Base-by-base conservation (phyloP, 2,113 vertebrate species). In the Acanthisitta chloris region DNA sequence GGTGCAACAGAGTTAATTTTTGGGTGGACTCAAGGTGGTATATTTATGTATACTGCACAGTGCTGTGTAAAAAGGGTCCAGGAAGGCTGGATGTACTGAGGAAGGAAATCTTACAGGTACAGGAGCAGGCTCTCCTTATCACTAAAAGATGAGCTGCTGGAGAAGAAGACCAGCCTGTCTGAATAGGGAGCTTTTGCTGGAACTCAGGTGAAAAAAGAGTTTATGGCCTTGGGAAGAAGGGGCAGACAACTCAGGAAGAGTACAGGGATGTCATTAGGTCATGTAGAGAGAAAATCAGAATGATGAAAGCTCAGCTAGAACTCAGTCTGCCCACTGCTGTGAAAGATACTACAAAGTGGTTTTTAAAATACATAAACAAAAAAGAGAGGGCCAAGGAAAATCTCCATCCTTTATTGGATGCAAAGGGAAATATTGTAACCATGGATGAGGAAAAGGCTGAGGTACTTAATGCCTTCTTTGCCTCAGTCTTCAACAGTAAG, bases 11-110 rank as follows among this genome's bases (percentile, higher is more conserved):
- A 64, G 24, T 40, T 90, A 7, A n/a, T 72, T 88, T 46, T 0
- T 0, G 5, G 7, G 6, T 9, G 20, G 5, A 34, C 8, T 59
- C 15, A 26, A 31, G 25, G 36, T 49, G 13, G 4, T 40, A 9
- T 59, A 20, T 43, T 70, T 73, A 36, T 10, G 11, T 25, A 33
- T 3, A 43, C 45, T 85, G 34, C 20, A 28, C 12, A 16, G 25
- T 21, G 57, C 33, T 82, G 8, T 74, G 29, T 67, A 55, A 42
- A 42, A 61, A 12, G 9, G 31, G 12, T 33, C 64, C 25, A 90
- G 48, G 17, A 76, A 69, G 29, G 25, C 25, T 82, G 62, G 25
- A 34, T 10, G 11, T 40, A 23, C 67, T 62, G 15, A 40, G 54
- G 17, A 48, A 54, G 9, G n/a, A 62, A 54, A 61, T 55, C 17